Percentiles rank a stretch among this genome's conserved stretches.
phyloP scores from a whole-genome alignment of 2,888 invertebrate species.

The Rhaphigaster nebulosa region DNA sequence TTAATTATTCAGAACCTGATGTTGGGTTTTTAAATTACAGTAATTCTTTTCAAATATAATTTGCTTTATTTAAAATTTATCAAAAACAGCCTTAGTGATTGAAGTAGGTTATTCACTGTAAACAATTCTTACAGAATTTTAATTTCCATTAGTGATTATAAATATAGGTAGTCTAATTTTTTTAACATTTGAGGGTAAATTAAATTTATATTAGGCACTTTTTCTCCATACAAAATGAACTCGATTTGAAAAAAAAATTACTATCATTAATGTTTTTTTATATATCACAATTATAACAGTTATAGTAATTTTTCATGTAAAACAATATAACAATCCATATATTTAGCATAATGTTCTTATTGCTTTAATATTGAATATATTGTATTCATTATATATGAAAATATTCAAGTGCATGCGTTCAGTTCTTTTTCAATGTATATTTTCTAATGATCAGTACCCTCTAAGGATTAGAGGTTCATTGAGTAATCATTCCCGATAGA shows the following conservation, averaged over 20 bases:
- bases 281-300: neutral
- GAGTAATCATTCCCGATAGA: constrained; percentile 39
- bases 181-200: neutral
- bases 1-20: neutral
- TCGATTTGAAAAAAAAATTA: neutral
- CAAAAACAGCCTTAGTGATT: constrained; percentile 18
- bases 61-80: constrained; percentile 18
- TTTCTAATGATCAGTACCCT: neutral
- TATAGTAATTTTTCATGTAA: neutral
- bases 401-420: neutral
- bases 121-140: neutral
- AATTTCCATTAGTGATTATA: neutral
- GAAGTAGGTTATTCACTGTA: neutral
- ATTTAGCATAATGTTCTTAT: neutral
- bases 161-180: neutral
- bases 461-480: neutral
- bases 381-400: neutral
- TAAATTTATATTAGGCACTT: neutral
- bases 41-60: neutral
- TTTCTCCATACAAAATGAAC: neutral
- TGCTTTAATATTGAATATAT: neutral
- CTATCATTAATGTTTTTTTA: neutral
- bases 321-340: neutral
- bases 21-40: neutral
- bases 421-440: neutral